Conservation (phyloP, 2,797 vertebrate genomes). For the Rhadinocentrus ornatus region DNA sequence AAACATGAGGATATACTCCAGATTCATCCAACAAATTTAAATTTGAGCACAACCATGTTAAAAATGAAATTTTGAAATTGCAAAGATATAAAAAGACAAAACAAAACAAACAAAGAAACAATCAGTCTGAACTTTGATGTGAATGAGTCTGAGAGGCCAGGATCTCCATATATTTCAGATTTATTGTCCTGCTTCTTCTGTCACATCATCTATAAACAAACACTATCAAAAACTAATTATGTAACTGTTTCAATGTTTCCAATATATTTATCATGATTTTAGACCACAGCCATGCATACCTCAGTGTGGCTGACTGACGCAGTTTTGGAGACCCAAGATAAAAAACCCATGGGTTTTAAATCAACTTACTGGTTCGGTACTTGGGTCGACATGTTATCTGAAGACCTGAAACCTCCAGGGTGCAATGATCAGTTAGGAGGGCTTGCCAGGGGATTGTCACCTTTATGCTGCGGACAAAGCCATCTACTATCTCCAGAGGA, state of each 20-base stretch:
- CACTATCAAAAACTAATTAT: neutral
- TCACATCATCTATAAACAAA: neutral
- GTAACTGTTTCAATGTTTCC: neutral
- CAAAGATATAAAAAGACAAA: neutral
- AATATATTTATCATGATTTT: neutral
- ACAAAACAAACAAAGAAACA: neutral
- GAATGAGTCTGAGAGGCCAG: neutral
- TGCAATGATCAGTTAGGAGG: constrained; percentile 93
- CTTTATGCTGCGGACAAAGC: constrained; percentile 89
- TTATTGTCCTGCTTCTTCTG: neutral
- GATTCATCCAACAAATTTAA: neutral
- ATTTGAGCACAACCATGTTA: neutral
- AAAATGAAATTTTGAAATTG: neutral
- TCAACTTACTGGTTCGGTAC: constrained; percentile 87
- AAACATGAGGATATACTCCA: neutral
- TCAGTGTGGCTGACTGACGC: neutral
- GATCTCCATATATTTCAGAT: neutral
- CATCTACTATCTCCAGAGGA: constrained; percentile 92
- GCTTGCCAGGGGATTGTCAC: constrained; percentile 95
- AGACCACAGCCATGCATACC: neutral
- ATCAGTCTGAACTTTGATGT: neutral
- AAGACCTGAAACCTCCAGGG: constrained; percentile 88
- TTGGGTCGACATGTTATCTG: constrained; percentile 93
- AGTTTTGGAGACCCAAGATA: neutral
- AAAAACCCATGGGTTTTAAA: neutral